Evolutionary conservation across 2,113 vertebrate species (phyloP), one percentile per base, ranked within the genome.

Genomic region (Neogobius melanostomus): DNA sequence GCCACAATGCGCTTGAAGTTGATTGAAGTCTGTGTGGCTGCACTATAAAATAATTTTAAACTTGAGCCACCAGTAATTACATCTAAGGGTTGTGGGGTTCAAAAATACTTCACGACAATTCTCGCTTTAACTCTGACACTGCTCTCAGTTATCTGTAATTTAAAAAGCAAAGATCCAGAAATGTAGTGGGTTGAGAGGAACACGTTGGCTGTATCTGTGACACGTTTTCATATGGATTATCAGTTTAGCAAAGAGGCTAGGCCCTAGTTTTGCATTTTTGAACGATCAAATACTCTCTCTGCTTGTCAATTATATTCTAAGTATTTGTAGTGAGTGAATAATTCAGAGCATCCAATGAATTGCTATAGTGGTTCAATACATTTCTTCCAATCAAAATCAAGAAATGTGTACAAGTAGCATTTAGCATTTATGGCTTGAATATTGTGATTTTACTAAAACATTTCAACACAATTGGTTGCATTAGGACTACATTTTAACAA

Each of bases 11-110:
- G 15, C 42, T 64, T 17, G 46, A 17, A 47, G 14, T n/a, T 64
- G 61, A 64, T 64, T 47, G 45, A 46, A 64, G 62, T 63, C 43
- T 47, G 62, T 48, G 62, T 64, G 62, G 44, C 62, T 64, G 15
- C 44, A 64, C 46, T 21, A 17, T 64, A 47, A 64, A 47, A 64
- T 64, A 61, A 46, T 47, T 64, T 64, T 64, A 46, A 64, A 43
- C 46, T 21, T 45, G 21, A 46, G n/a, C 11, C 48, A 15, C 44
- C 62, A 48, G 44, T 64, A 48, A 64, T 64, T 64, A 64, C 8
- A 48, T 64, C 16, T 45, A 46, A 64, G 44, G 10, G 16, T 1
- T 64, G 62, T 12, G 46, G 59, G 62, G 47, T 64, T 47, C 44
- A 64, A 48, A 46, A 47, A 48, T 64, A 48, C 44, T 64, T 47